A percentile compares a stretch with the other conserved stretches of the same genome.
Evolutionary conservation across 1,140 invertebrate species (phyloP).

Genomic region (Drosophila teissieri): DNA sequence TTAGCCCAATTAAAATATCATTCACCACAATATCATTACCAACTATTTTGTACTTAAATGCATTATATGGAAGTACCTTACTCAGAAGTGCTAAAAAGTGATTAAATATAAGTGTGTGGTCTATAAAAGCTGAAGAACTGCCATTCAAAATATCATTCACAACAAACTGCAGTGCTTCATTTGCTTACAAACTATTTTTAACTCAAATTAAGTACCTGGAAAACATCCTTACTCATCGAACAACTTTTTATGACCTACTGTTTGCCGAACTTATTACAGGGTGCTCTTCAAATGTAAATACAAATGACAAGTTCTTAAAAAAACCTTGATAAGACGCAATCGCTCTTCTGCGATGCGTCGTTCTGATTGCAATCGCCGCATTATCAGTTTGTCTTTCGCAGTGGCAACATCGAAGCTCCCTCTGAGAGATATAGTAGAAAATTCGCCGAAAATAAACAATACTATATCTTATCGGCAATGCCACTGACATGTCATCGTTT

Average conservation of each 20-base stretch:
- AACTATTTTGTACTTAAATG: too few relatives aligned
- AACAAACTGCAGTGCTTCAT: background rate
- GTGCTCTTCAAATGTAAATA: slow-evolving; percentile 5
- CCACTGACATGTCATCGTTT: slow-evolving; percentile 34
- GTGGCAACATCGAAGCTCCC: slow-evolving; percentile 35
- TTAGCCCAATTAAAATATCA: background rate
- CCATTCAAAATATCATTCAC: slow-evolving; percentile 6
- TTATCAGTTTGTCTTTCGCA: slow-evolving; percentile 53
- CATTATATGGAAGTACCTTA: background rate
- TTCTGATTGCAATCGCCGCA: slow-evolving; percentile 17
- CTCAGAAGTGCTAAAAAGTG: slow-evolving; percentile 34
- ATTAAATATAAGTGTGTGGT: slow-evolving; percentile 9
- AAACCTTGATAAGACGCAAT: slow-evolving; percentile 31
- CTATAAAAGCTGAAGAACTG: background rate
- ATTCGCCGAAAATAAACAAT: slow-evolving; percentile 17
- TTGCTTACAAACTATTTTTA: too few relatives aligned
- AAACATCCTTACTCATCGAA: background rate
- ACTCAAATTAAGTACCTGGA: too few relatives aligned
- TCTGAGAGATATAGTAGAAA: background rate
- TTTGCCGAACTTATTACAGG: background rate
- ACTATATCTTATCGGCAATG: slow-evolving; percentile 61
- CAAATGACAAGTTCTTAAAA: slow-evolving; percentile 6
- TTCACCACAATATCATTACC: background rate
- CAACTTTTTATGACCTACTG: too few relatives aligned
- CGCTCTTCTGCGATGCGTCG: slow-evolving; percentile 14